A percentile compares a stretch with the other conserved stretches of the same genome.
These are phyloP conservation scores for Diplosoma virens DNA, from an alignment of 23 tunicate species.

Conservation along the genomic window DNA sequence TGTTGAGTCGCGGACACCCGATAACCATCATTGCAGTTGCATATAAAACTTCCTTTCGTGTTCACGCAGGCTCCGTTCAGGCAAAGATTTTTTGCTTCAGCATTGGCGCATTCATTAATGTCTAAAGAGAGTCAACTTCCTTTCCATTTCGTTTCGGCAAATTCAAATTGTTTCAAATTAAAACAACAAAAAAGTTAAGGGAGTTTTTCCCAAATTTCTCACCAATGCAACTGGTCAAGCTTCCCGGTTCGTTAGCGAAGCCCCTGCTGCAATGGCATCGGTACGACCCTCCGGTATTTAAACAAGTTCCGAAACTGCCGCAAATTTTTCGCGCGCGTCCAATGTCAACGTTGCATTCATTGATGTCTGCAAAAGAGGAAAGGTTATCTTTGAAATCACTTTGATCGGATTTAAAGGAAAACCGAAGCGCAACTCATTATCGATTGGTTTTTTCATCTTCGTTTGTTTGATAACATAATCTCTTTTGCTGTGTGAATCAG, in stretches of 20 bases:
- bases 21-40: slow-evolving; percentile 92
- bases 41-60: slow-evolving; percentile 86
- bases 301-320: slow-evolving; percentile 77
- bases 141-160: no score
- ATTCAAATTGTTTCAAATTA: no score
- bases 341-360: slow-evolving; percentile 60
- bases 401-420: no score
- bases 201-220: background rate
- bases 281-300: slow-evolving; percentile 79
- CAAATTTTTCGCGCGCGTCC: slow-evolving; percentile 42
- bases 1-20: slow-evolving; percentile 62
- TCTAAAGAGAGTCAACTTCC: no score
- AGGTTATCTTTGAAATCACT: background rate
- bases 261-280: slow-evolving; percentile 74
- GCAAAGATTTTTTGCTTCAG: slow-evolving; percentile 48
- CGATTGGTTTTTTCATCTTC: no score
- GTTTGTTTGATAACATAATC: no score
- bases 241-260: slow-evolving; percentile 66
- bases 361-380: slow-evolving; percentile 32
- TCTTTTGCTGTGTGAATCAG: no score
- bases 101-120: slow-evolving; percentile 77
- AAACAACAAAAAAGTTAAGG: no score
- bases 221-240: slow-evolving; percentile 76
- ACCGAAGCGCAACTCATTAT: no score
- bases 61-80: slow-evolving; percentile 85